Evolutionary conservation across 2,113 vertebrate genomes (phyloP).

Genomic region (Megaleporinus macrocephalus): DNA sequence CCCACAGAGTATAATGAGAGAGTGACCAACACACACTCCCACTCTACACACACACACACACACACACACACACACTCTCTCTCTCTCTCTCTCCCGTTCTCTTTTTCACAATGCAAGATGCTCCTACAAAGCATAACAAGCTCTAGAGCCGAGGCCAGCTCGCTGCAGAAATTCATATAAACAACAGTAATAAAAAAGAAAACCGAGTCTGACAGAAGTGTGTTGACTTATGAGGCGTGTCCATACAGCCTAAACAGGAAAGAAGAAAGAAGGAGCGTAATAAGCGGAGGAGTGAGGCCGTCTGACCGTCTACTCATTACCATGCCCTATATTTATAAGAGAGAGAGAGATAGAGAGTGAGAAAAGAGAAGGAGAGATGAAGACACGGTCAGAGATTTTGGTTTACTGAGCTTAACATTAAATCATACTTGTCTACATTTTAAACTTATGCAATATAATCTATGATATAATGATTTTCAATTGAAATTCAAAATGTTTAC

Average conservation of each 20-base stretch:
- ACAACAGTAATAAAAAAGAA: neutral
- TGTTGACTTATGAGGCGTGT: neutral
- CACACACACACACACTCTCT: neutral
- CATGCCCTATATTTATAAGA: conserved; percentile 7
- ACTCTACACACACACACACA: neutral
- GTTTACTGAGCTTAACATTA: too few species aligned
- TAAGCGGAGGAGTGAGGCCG: neutral
- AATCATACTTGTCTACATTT: too few species aligned
- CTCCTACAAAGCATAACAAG: too few species aligned
- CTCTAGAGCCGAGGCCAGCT: too few species aligned
- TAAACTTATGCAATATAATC: too few species aligned
- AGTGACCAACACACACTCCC: neutral
- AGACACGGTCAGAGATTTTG: too few species aligned
- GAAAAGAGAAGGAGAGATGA: neutral
- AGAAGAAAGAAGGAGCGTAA: neutral
- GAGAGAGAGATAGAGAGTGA: neutral
- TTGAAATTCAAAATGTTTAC: too few species aligned
- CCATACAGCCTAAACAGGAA: neutral
- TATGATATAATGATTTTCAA: too few species aligned
- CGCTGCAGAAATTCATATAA: neutral
- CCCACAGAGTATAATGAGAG: neutral
- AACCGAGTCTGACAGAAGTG: neutral
- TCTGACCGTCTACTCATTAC: neutral
- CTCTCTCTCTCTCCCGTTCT: too few species aligned
- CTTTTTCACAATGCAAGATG: too few species aligned